Evolutionary conservation across 2,113 vertebrate genomes (phyloP).

Genomic region (Gobiocypris rarus): DNA sequence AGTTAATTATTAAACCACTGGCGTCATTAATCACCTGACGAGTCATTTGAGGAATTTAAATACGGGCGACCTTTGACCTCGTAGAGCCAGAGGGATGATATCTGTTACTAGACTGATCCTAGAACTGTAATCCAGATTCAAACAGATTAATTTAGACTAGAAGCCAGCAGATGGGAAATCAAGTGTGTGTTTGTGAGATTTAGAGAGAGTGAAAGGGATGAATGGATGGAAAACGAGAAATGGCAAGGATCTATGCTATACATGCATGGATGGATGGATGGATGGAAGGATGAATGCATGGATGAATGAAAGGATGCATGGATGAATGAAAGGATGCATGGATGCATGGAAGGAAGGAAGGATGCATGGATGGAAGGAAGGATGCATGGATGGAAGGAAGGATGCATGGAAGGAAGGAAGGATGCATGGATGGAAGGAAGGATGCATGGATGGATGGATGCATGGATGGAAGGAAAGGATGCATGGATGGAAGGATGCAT

Average conservation of each 20-base stretch:
- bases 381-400: too few relatives aligned
- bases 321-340: background rate
- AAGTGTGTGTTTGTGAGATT: too few relatives aligned
- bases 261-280: background rate
- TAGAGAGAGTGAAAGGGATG: background rate
- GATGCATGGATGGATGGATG: background rate
- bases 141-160: slow-evolving; percentile 18
- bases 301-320: background rate
- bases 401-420: background rate
- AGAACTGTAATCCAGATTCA: background rate
- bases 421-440: background rate
- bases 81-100: background rate
- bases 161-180: background rate
- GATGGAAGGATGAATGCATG: background rate
- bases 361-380: too few relatives aligned
- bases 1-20: slow-evolving; percentile 10
- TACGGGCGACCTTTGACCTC: background rate
- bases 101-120: background rate
- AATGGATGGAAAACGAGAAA: background rate
- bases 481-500: background rate
- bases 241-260: too few relatives aligned
- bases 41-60: slow-evolving; percentile 34
- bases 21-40: slow-evolving; percentile 7
- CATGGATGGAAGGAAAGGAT: background rate
- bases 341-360: too few relatives aligned